These are phyloP conservation scores for Kuschelorhynchus macadamiae DNA, from an alignment of 2,888 invertebrate species.

Conservation along the genomic window DNA sequence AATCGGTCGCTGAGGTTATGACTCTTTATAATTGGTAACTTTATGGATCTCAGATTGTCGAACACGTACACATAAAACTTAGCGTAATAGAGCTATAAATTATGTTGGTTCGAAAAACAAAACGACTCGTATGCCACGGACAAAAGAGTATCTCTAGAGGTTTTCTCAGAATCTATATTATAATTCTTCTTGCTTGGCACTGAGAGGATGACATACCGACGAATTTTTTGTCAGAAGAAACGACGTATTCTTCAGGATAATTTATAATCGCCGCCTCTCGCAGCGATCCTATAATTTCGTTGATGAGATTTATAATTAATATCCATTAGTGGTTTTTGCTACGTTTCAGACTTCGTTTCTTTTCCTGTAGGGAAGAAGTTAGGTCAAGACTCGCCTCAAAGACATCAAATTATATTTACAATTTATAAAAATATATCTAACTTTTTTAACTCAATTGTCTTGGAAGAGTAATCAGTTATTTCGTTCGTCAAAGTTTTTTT, in stretches of 20 bases:
- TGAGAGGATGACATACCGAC: constrained; percentile 36
- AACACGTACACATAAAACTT: constrained; percentile 51
- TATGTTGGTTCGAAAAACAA: constrained; percentile 52
- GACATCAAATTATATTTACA: no score
- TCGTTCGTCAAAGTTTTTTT: no score
- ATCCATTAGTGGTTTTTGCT: constrained; percentile 49
- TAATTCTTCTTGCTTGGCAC: constrained; percentile 28
- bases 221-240: constrained; percentile 26
- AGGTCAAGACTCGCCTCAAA: no score
- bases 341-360: constrained; percentile 3
- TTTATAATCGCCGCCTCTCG: constrained; percentile 46
- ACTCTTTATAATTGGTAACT: constrained; percentile 56
- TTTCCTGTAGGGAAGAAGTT: no score
- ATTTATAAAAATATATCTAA: no score
- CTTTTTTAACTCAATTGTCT: no score
- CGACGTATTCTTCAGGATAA: constrained; percentile 44
- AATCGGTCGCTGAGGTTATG: background rate
- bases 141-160: constrained; percentile 18
- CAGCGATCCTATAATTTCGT: constrained; percentile 48
- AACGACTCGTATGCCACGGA: constrained; percentile 36
- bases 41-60: constrained; percentile 54
- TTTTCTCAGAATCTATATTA: constrained; percentile 42
- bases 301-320: constrained; percentile 52
- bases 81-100: constrained; percentile 57
- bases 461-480: no score